These are phyloP conservation scores for Mormyrops boulengeri DNA, from an alignment of 2,797 vertebrate genomes.

Conservation along the genomic window DNA sequence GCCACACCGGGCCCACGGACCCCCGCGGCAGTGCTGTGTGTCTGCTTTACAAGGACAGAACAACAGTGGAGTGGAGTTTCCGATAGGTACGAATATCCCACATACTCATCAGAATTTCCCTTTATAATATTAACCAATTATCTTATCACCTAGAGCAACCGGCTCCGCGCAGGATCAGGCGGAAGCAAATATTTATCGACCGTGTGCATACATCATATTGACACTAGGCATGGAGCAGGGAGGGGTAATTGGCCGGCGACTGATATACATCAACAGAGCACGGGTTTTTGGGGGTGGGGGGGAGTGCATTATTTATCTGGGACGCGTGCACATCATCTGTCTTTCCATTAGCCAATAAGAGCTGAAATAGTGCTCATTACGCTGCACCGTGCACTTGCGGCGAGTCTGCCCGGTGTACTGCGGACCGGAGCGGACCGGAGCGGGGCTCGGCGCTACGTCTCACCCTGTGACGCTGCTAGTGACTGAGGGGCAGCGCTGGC, in stretches of 20 bases:
- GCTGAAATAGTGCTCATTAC: conserved; percentile 34
- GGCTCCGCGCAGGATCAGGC: background rate
- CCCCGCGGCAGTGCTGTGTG: background rate
- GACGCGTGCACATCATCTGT: conserved; percentile 41
- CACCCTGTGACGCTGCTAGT: conserved; percentile 25
- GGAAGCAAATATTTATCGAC: conserved; percentile 9
- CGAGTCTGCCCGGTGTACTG: conserved; percentile 30
- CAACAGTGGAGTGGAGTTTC: background rate
- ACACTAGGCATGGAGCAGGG: conserved; percentile 32
- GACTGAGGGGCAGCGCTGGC: conserved; percentile 24
- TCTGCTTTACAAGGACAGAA: background rate
- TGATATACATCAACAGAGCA: conserved; percentile 28
- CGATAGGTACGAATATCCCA: background rate
- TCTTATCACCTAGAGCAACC: background rate
- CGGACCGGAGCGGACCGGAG: conserved; percentile 32
- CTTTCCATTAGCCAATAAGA: conserved; percentile 45
- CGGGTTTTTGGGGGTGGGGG: conserved; percentile 31
- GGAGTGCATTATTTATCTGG: conserved; percentile 47
- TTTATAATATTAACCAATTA: background rate
- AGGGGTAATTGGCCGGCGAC: conserved; percentile 31
- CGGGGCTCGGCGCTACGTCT: conserved; percentile 24
- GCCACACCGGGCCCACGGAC: background rate
- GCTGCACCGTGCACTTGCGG: conserved; percentile 30
- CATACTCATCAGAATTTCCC: background rate
- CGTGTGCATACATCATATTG: conserved; percentile 42